These are phyloP conservation scores for Patella pellucida DNA, from an alignment of 2,888 invertebrate species.

Conservation along the genomic window DNA sequence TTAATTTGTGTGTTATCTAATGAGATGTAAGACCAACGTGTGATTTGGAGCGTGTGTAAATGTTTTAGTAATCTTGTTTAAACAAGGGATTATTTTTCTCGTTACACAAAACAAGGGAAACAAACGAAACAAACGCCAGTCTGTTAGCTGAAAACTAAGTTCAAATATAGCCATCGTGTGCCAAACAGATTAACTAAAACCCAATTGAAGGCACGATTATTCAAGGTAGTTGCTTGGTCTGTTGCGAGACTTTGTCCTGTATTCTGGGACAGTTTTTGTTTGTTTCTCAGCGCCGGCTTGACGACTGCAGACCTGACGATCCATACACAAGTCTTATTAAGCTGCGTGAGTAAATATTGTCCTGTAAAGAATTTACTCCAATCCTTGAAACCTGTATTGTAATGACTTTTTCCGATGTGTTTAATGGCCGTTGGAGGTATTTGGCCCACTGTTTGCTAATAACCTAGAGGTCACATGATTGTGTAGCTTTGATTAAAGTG, in stretches of 20 bases:
- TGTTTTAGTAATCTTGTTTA: neutral
- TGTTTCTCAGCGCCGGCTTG: conserved; percentile 43
- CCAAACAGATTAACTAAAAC: neutral
- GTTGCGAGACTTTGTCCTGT: conserved; percentile 6
- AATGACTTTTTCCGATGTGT: conserved; percentile 25
- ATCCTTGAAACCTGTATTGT: conserved; percentile 22
- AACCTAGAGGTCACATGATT: neutral
- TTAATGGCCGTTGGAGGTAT: neutral
- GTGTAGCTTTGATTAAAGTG: conserved; percentile 7
- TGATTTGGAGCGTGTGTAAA: too few species aligned
- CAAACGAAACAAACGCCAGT: neutral
- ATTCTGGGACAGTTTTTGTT: conserved; percentile 33
- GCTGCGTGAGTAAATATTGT: conserved; percentile 26
- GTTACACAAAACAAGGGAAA: conserved; percentile 9
- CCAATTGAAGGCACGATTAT: neutral
- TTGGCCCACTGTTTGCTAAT: neutral
- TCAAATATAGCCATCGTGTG: conserved; percentile 2
- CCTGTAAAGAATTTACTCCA: conserved; percentile 26
- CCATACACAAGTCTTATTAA: conserved; percentile 25
- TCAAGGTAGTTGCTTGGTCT: neutral
- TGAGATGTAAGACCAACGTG: too few species aligned
- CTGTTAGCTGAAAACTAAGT: neutral
- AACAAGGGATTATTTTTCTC: neutral
- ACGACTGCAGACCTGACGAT: conserved; percentile 36
- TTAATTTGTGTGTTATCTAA: too few species aligned